Base-by-base conservation (phyloP, 2,888 invertebrate species). In the Orthosia gothica region DNA sequence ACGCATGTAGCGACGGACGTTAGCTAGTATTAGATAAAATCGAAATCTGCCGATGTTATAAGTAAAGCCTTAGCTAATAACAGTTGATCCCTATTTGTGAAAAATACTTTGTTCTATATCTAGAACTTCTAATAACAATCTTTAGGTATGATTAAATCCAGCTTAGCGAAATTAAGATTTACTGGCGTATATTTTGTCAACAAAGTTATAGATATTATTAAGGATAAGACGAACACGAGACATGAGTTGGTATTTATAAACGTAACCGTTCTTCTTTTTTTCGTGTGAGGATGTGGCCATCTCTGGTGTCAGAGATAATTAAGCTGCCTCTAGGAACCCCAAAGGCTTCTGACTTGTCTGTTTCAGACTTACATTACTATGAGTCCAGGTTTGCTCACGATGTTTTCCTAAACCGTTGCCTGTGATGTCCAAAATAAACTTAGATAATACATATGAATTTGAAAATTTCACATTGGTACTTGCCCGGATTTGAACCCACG, bases 31-130 rank as follows among this genome's bases (percentile, higher is more conserved):
- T 32, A 45, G 9, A 62, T 55, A 11, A 13, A 50, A 67, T 40
- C 3, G 4, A 45, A 40, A 68, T 40, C 7, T 12, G 2, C 13
- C 3, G 12, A 15, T 50, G 7, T 74, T 26, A 50, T 57, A 18
- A 77, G 7, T 18, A 49, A 49, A 77, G 7, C 12, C 16, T 15
- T 23, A 23, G 15, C 18, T 40, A 55, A 76, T 40, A 66, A 49
- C n/a, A n/a, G 16, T 40, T 20, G 55, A 49, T 23, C 18, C 45
- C 18, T 59, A 4, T 76, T 65, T 15, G 11, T 49, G 11, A 26
- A n/a, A 54, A 15, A 26, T 62, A 20, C 2, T 49, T n/a, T 54
- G 15, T 73, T 23, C 16, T 65, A 49, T 15, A 26, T 11, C 13
- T 20, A 69, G 12, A 57, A 62, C 5, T 23, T 63, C 26, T 18